Percentiles rank a stretch among this genome's conserved stretches.
Conservation (phyloP, 1,140 invertebrate species). For the Lysiphlebus fabarum region DNA sequence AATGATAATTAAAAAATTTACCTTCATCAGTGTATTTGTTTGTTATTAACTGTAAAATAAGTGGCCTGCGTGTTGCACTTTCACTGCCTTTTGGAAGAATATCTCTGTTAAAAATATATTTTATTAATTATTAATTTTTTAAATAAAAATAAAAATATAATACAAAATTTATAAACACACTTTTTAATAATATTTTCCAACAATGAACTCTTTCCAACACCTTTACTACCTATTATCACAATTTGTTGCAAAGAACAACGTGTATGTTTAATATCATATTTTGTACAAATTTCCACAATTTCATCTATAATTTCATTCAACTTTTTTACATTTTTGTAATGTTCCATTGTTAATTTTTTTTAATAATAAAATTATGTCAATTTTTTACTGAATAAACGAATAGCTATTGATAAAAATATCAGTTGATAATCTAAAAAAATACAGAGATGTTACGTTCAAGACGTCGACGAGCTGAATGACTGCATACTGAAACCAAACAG, state of each 20-base stretch:
- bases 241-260: conserved; percentile 99
- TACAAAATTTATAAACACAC: conserved; percentile 63
- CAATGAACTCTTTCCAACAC: conserved; percentile 98
- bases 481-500: too few relatives aligned
- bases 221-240: conserved; percentile 98
- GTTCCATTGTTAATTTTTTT: too few relatives aligned
- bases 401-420: too few relatives aligned
- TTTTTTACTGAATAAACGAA: too few relatives aligned
- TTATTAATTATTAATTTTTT: neutral
- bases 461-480: too few relatives aligned
- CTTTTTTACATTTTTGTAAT: too few relatives aligned
- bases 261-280: conserved; percentile 84
- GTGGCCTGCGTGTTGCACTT: conserved; percentile 95
- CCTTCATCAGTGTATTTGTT: conserved; percentile 69
- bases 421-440: too few relatives aligned
- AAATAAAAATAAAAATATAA: too few relatives aligned
- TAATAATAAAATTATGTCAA: too few relatives aligned
- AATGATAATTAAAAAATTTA: too few relatives aligned
- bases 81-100: conserved; percentile 94
- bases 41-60: conserved; percentile 95
- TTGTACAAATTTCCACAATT: conserved; percentile 93
- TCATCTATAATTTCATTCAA: too few relatives aligned
- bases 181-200: conserved; percentile 99
- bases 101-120: conserved; percentile 65
- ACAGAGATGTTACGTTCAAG: too few relatives aligned